Conservation (phyloP, 2,797 vertebrate species). For the Cetoscarus ocellatus region DNA sequence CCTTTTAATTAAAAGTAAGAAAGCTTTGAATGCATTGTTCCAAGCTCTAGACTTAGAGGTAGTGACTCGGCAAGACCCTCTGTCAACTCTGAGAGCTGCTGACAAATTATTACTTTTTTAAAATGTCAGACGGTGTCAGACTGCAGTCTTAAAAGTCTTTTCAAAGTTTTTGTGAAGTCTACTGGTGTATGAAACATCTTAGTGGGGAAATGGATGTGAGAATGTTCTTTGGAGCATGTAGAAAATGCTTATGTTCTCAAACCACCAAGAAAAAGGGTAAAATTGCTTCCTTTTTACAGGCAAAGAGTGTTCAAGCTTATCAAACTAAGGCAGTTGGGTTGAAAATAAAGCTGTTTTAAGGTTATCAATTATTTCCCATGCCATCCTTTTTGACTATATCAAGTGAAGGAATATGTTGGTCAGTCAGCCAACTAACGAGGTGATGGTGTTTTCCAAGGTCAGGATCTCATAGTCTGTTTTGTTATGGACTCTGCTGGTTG, state of each 20-base stretch:
- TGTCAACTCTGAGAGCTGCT: too few species aligned
- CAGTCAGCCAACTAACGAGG: conserved; percentile 38
- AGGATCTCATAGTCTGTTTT: conserved; percentile 40
- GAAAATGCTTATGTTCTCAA: not conserved
- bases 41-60: too few species aligned
- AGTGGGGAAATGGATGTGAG: not conserved
- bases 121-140: too few species aligned
- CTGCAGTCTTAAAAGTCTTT: too few species aligned
- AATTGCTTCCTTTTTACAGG: not conserved
- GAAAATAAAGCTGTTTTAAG: not conserved
- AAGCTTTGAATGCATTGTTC: too few species aligned
- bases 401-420: conserved; percentile 11
- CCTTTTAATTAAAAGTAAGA: too few species aligned
- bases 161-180: too few species aligned
- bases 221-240: not conserved
- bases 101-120: too few species aligned
- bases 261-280: not conserved
- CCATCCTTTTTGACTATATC: conserved; percentile 11
- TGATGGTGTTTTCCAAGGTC: conserved; percentile 42
- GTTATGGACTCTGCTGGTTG: conserved; percentile 45
- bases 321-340: not conserved
- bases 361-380: not conserved
- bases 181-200: not conserved
- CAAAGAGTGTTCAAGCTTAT: not conserved
- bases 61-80: too few species aligned